Conservation (phyloP, 2,888 invertebrate species). For the Hylaea fasciaria region DNA sequence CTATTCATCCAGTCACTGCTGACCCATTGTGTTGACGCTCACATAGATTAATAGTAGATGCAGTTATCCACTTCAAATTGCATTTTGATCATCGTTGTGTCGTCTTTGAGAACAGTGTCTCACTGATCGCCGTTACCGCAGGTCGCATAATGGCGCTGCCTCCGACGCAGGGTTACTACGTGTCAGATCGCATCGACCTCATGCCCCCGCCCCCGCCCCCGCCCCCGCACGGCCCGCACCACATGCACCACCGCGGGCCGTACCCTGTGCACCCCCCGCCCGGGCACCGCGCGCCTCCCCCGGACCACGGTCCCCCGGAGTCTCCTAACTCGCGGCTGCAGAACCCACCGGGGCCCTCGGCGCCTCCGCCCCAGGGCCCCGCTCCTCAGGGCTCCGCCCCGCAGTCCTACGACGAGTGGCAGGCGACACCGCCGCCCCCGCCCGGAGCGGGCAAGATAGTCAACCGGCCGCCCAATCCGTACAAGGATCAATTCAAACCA, state of each 20-base stretch:
- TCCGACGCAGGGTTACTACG: constrained; percentile 75
- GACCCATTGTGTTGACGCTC: too few species aligned
- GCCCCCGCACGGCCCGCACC: constrained; percentile 23
- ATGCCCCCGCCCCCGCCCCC: constrained; percentile 53
- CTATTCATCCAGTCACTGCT: too few species aligned
- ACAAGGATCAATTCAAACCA: constrained; percentile 74
- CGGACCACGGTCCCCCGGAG: constrained; percentile 33
- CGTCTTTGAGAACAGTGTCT: neutral
- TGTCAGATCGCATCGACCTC: constrained; percentile 72
- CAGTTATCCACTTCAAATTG: too few species aligned
- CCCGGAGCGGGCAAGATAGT: constrained; percentile 73
- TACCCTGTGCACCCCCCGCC: constrained; percentile 40
- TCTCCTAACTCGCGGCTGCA: constrained; percentile 25
- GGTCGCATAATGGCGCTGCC: constrained; percentile 77
- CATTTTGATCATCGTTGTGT: neutral
- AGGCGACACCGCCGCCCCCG: constrained; percentile 61
- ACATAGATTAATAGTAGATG: too few species aligned
- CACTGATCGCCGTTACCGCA: constrained; percentile 35
- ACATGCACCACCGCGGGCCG: constrained; percentile 45
- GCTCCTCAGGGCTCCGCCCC: constrained; percentile 38
- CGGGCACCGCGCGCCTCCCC: constrained; percentile 30
- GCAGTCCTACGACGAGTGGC: constrained; percentile 71
- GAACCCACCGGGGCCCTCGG: constrained; percentile 20
- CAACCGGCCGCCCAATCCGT: constrained; percentile 74
- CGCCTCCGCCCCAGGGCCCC: constrained; percentile 32